Evolutionary conservation across 2,113 vertebrate genomes (phyloP).

Genomic region (Vulpes lagopus): DNA sequence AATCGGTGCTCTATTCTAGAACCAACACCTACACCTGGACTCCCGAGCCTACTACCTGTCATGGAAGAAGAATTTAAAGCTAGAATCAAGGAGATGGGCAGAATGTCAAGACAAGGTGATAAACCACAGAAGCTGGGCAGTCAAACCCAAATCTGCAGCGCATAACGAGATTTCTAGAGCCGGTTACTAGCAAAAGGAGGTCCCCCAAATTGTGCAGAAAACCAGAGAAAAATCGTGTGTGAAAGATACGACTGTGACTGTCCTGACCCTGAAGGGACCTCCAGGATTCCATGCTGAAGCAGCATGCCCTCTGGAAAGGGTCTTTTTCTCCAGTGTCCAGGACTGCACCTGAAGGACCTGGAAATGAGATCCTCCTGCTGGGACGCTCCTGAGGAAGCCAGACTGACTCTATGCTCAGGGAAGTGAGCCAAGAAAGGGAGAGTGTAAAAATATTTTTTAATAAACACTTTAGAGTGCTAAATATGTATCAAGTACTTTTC

Average conservation of each 20-base stretch:
- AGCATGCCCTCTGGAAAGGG: rapidly evolving
- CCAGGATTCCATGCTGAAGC: too few relatives aligned
- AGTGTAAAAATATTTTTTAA: not conserved
- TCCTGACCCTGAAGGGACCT: too few relatives aligned
- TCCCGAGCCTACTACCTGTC: rapidly evolving
- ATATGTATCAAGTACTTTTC: not conserved
- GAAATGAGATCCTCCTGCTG: not conserved
- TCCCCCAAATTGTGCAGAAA: not conserved
- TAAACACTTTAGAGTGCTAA: not conserved
- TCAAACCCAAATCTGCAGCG: not conserved
- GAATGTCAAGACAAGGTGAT: not conserved
- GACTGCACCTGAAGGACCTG: not conserved
- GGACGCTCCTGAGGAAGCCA: not conserved
- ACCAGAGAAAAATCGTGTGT: not conserved
- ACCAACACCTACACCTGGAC: not conserved
- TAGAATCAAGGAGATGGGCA: not conserved
- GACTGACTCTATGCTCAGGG: not conserved
- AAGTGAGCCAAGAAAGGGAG: not conserved
- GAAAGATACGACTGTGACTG: not conserved
- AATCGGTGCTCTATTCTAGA: not conserved
- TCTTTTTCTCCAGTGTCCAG: not conserved
- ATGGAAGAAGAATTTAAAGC: not conserved
- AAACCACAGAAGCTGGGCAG: not conserved
- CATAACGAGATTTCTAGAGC: too few relatives aligned
- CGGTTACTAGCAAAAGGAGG: not conserved